Evolutionary conservation across 2,113 vertebrate species (phyloP), one percentile per base, ranked within the genome.

Genomic region (Thalassoma bifasciatum): DNA sequence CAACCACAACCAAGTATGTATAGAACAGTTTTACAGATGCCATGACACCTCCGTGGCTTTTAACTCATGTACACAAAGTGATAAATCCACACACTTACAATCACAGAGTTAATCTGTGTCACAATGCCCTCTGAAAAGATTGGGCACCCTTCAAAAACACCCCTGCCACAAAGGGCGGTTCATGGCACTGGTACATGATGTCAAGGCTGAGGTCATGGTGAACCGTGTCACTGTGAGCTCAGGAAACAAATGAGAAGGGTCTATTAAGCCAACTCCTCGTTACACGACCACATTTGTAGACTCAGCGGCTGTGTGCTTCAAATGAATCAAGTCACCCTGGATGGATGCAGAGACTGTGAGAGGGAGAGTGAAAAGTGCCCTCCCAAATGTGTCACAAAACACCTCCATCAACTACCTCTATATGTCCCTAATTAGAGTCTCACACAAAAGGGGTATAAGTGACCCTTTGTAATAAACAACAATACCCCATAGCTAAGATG

Each of bases 141-240:
- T 86, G 79, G 68, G 85, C 83, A 86, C 83, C 80, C 75, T 90
- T 89, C 75, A 89, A 82, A 88, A 81, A 54, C 46, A 64, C 30
- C 54, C 62, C 38, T 44, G 36, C 52, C 77, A 73, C 64, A 85
- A 77, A 83, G 85, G 88, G 90, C 86, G 75, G 69, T 85, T 82
- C n/a, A 36, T 83, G 84, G 79, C 81, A 81, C 70, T 12, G 40
- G 84, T 83, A 91, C 82, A 80, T 81, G 76, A 83, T 81, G 77
- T 84, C 46, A 77, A 83, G 83, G 79, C 85, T 75, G 72, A 87
- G 91, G 93, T 94, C 93, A 92, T 66, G 69, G 86, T 92, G 92
- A 93, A 90, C 89, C 56, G 52, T 91, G 90, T 93, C 91, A 93
- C 80, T 66, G 82, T 84, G 79, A 80, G 84, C 86, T 52, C 69